Percentiles rank a stretch among this genome's conserved stretches.
These are phyloP conservation scores for Spodoptera exigua DNA, from an alignment of 2,888 invertebrate species.

Conservation along the genomic window DNA sequence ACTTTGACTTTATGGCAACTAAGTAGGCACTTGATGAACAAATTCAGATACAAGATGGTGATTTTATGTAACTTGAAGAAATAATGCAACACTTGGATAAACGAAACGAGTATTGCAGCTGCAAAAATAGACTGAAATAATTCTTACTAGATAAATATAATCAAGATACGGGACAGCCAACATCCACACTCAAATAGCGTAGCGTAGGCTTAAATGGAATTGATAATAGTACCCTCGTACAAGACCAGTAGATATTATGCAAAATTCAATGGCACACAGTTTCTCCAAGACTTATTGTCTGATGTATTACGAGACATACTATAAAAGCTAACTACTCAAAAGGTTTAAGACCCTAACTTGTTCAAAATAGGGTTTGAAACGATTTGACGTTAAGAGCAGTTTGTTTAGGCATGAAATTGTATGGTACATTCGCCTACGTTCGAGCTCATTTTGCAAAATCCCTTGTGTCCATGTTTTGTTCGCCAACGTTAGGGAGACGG, in stretches of 20 bases:
- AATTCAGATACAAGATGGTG: too few species aligned
- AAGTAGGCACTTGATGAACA: background rate
- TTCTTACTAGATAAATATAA: too few species aligned
- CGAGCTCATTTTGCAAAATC: conserved; percentile 25
- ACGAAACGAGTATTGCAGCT: too few species aligned
- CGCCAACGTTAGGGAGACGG: conserved; percentile 7
- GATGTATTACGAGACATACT: conserved; percentile 44
- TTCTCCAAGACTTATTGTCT: conserved; percentile 71
- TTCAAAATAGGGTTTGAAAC: conserved; percentile 17
- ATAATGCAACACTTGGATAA: too few species aligned
- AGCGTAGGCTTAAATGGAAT: conserved; percentile 10
- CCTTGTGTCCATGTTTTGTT: conserved; percentile 18
- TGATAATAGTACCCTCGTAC: conserved; percentile 24
- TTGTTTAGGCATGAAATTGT: conserved; percentile 33
- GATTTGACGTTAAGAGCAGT: background rate
- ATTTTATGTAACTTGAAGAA: too few species aligned
- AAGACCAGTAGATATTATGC: conserved; percentile 54
- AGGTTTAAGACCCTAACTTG: conserved; percentile 6
- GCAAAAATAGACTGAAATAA: too few species aligned
- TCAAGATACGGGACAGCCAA: background rate
- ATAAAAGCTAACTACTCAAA: conserved; percentile 16
- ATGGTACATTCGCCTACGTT: conserved; percentile 42
- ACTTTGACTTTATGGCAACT: too few species aligned
- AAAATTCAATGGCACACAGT: conserved; percentile 65
- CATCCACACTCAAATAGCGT: conserved; percentile 1